phyloP scores from a whole-genome alignment of 2,888 invertebrate species.

The Proisotoma minuta region DNA sequence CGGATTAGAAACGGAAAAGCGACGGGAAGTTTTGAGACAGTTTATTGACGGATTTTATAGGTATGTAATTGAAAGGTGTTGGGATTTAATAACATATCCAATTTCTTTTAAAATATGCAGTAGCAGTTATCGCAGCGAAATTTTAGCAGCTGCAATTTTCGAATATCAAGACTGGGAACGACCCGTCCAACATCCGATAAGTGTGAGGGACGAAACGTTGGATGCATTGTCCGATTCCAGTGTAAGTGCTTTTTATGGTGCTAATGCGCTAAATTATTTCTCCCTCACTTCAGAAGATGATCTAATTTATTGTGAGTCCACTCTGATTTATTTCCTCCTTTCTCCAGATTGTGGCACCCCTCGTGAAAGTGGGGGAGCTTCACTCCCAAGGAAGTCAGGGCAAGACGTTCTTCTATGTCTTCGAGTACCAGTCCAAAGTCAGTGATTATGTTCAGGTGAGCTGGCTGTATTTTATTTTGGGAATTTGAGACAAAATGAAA shows the following conservation, averaged over 20 bases:
- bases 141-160: conserved; percentile 44
- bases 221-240: conserved; percentile 84
- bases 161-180: conserved; percentile 81
- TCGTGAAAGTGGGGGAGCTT: conserved; percentile 80
- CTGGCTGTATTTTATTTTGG: too few relatives aligned
- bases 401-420: conserved; percentile 82
- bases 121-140: conserved; percentile 45
- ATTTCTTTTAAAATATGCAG: conserved; percentile 6
- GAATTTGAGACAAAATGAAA: too few relatives aligned
- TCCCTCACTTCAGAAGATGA: too few relatives aligned
- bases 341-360: conserved; percentile 77
- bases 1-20: conserved; percentile 84
- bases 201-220: conserved; percentile 82
- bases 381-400: conserved; percentile 69
- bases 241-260: conserved; percentile 24
- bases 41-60: conserved; percentile 82
- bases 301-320: too few relatives aligned
- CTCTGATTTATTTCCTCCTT: background rate
- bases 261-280: background rate
- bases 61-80: conserved; percentile 37
- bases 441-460: conserved; percentile 83
- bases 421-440: conserved; percentile 85
- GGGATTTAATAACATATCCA: background rate
- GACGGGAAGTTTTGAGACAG: conserved; percentile 82
- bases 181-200: conserved; percentile 81